These are phyloP conservation scores for Acronicta alni DNA, from an alignment of 2,888 invertebrate species.

Conservation along the genomic window DNA sequence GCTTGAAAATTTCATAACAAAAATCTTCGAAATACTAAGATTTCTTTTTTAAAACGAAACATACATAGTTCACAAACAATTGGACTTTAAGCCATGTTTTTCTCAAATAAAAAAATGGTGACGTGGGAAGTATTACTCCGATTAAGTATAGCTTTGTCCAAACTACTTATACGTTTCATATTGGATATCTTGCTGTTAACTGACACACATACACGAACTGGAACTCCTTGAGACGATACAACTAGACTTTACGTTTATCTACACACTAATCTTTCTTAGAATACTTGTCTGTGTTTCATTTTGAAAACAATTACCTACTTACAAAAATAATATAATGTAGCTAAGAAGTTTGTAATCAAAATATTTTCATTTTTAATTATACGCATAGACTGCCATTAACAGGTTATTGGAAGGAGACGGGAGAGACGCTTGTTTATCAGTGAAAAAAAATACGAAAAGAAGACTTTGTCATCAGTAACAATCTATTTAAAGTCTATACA, in stretches of 20 bases:
- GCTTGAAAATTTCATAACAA: too few relatives aligned
- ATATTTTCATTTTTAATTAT: background rate
- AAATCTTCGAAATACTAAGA: too few relatives aligned
- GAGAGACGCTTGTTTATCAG: too few relatives aligned
- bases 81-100: conserved; percentile 42
- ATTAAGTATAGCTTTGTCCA: conserved; percentile 33
- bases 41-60: conserved; percentile 10
- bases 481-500: too few relatives aligned
- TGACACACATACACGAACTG: conserved; percentile 49
- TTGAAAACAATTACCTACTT: conserved; percentile 22
- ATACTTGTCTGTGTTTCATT: conserved; percentile 13
- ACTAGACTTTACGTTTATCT: conserved; percentile 44
- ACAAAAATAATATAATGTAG: conserved; percentile 9
- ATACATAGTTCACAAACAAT: conserved; percentile 27
- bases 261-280: conserved; percentile 44
- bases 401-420: too few relatives aligned
- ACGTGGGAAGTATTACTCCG: conserved; percentile 45
- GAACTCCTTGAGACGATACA: conserved; percentile 53
- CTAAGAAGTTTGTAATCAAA: background rate
- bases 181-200: conserved; percentile 22
- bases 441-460: too few relatives aligned
- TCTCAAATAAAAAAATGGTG: conserved; percentile 33
- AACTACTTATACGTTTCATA: conserved; percentile 21
- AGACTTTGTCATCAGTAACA: too few relatives aligned
- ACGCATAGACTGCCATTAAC: too few relatives aligned